A percentile compares a stretch with the other conserved stretches of the same genome.
Evolutionary conservation across 2,888 invertebrate species (phyloP).

Genomic region (Stenchaetothrips biformis): DNA sequence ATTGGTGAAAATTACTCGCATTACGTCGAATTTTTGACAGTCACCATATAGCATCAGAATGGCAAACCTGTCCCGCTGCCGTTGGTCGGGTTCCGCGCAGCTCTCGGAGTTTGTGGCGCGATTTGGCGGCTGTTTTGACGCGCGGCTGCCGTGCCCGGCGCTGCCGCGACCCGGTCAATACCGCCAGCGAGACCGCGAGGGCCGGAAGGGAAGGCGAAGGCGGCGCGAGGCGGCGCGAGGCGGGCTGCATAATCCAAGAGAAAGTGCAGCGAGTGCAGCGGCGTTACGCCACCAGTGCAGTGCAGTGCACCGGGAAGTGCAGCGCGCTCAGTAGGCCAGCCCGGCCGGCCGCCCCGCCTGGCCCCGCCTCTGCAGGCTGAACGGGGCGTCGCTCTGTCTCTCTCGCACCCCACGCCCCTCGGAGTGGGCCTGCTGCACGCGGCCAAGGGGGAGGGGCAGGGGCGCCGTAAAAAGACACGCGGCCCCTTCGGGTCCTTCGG

Average conservation of each 20-base stretch:
- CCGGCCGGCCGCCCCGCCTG: neutral
- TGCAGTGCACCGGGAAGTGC: conserved; percentile 19
- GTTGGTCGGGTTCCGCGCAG: too few species aligned
- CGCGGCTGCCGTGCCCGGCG: neutral
- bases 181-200: neutral
- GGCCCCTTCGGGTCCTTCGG: neutral
- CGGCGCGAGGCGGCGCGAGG: neutral
- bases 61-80: too few species aligned
- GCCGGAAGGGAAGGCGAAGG: neutral
- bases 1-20: too few species aligned
- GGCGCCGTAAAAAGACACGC: neutral
- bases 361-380: neutral
- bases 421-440: too few species aligned
- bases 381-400: too few species aligned
- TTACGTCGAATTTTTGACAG: too few species aligned
- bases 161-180: neutral
- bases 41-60: too few species aligned
- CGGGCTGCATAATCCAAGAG: neutral
- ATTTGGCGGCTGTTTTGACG: too few species aligned
- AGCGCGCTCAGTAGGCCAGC: neutral
- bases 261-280: conserved; percentile 16
- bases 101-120: too few species aligned
- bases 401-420: too few species aligned
- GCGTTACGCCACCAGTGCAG: conserved; percentile 14
- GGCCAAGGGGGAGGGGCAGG: neutral